Evolutionary conservation across 37 sponge, comb jelly and placozoan genomes (phyloP), one percentile per base, ranked within the genome.

Genomic region (Cladorhizidae sp.): DNA sequence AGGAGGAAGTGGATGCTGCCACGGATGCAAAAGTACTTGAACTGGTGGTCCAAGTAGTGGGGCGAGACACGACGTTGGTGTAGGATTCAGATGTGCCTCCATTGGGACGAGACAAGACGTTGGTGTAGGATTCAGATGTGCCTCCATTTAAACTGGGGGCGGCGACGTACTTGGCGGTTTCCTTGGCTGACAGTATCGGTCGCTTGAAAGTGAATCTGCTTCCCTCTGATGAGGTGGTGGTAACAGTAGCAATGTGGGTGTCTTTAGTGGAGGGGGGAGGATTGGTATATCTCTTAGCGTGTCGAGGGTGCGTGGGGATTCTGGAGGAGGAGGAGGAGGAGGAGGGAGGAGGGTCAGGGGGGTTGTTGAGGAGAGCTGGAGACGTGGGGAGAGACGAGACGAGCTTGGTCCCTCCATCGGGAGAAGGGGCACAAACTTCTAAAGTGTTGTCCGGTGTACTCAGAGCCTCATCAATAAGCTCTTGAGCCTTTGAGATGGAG

Each of bases 401-500:
- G 39, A 76, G 21, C 38, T 32, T 69, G 29, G 78, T 25, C 23
- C 26, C 71, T 42, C 67, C 57, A 35, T 82, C 74, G n/a, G 23
- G 51, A 32, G 64, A 32, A 35, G 79, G 69, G 67, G 9, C 55
- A 31, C 54, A 2, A 37, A 56, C 39, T 52, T 57, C 57, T 0
- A 40, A 32, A 7, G 29, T 57, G 57, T 64, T 69, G 52, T 87
- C 91, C 15, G 90, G 85, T 21, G 80, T 83, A 72, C 81, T 84
- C 43, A 94, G 85, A 38, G 91, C 94, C 57, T 90, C 91, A 1
- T 83, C 87, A 33, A 94, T 94, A 75, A 90, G 50, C 72, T 94
- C 88, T 67, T 84, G 76, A 20, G 94, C 94, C 52, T 56, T 71
- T 23, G 76, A 26, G 25, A 94, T 83, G 59, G 91, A 86, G 25